Evolutionary conservation across 2,888 invertebrate genomes (phyloP).

Genomic region (Pachycephus smyrnensis): DNA sequence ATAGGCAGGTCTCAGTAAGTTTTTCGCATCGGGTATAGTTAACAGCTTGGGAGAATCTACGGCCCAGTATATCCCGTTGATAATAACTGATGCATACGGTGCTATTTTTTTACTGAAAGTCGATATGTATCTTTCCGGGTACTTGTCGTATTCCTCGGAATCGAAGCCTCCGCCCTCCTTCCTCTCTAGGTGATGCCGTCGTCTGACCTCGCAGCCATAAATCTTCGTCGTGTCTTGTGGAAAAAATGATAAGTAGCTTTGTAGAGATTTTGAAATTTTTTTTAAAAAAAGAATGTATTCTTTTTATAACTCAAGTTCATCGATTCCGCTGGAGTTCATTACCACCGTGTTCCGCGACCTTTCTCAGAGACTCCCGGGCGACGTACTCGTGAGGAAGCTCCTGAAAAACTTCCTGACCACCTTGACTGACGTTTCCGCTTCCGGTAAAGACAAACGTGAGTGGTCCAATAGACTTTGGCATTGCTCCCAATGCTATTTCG

Average conservation of each 20-base stretch:
- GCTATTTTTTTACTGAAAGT: slow-evolving; percentile 97
- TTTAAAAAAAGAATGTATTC: neutral
- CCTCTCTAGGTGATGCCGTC: slow-evolving; percentile 92
- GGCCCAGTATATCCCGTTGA: slow-evolving; percentile 99
- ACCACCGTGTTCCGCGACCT: slow-evolving; percentile 98
- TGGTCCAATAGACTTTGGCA: slow-evolving; percentile 98
- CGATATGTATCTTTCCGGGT: slow-evolving; percentile 94
- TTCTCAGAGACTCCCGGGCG: slow-evolving; percentile 91
- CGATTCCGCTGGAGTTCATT: slow-evolving; percentile 25
- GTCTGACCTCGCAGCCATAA: slow-evolving; percentile 94
- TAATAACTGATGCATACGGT: slow-evolving; percentile 95
- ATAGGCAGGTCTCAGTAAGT: slow-evolving; percentile 86
- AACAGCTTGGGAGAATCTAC: slow-evolving; percentile 95
- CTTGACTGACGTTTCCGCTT: slow-evolving; percentile 94
- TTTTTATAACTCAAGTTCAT: neutral
- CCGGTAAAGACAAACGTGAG: slow-evolving; percentile 98
- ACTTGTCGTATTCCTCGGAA: slow-evolving; percentile 88
- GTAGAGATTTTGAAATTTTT: neutral
- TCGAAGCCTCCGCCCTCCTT: slow-evolving; percentile 95
- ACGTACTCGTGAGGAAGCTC: slow-evolving; percentile 98
- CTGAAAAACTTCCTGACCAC: slow-evolving; percentile 93
- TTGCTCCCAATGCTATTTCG: slow-evolving; percentile 92
- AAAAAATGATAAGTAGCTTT: slow-evolving; percentile 9
- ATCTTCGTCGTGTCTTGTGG: slow-evolving; percentile 88
- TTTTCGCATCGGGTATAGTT: slow-evolving; percentile 98